Conservation (phyloP, 2,113 vertebrate genomes). For the Colossoma macropomum region DNA sequence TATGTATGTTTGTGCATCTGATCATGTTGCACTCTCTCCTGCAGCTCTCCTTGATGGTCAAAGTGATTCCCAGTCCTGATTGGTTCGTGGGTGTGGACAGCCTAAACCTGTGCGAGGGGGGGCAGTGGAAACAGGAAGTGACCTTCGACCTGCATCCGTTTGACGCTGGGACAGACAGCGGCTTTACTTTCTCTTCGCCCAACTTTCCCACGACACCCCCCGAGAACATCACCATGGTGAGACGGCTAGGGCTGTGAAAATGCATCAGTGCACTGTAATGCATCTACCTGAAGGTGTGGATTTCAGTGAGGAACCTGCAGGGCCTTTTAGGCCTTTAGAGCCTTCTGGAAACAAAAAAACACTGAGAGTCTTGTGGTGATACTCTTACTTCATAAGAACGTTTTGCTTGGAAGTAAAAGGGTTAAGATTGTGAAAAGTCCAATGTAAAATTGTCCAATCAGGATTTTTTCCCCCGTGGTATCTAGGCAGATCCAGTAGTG, state of each 20-base stretch:
- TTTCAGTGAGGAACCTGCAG: too few species aligned
- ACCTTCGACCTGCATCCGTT: slow-evolving; percentile 78
- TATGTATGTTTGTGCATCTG: background rate
- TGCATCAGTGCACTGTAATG: too few species aligned
- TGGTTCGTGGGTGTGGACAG: slow-evolving; percentile 82
- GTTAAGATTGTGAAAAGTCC: too few species aligned
- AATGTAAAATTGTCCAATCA: too few species aligned
- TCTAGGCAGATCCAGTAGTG: too few species aligned
- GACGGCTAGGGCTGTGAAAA: background rate
- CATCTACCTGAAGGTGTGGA: too few species aligned
- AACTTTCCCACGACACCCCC: slow-evolving; percentile 77
- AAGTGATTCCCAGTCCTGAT: slow-evolving; percentile 81
- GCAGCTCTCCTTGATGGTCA: slow-evolving; percentile 81
- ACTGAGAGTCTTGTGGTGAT: too few species aligned
- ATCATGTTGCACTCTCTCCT: slow-evolving; percentile 24
- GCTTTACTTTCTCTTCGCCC: slow-evolving; percentile 83
- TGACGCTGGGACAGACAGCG: slow-evolving; percentile 80
- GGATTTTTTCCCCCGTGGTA: too few species aligned
- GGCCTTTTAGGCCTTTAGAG: too few species aligned
- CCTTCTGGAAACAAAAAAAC: too few species aligned
- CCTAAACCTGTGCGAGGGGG: slow-evolving; percentile 75
- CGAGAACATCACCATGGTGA: slow-evolving; percentile 79
- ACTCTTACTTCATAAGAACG: too few species aligned
- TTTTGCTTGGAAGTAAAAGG: too few species aligned
- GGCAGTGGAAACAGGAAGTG: slow-evolving; percentile 78